A percentile compares a stretch with the other conserved stretches of the same genome.
Evolutionary conservation across 2,888 invertebrate species (phyloP).

Genomic region (Biston stratarius): DNA sequence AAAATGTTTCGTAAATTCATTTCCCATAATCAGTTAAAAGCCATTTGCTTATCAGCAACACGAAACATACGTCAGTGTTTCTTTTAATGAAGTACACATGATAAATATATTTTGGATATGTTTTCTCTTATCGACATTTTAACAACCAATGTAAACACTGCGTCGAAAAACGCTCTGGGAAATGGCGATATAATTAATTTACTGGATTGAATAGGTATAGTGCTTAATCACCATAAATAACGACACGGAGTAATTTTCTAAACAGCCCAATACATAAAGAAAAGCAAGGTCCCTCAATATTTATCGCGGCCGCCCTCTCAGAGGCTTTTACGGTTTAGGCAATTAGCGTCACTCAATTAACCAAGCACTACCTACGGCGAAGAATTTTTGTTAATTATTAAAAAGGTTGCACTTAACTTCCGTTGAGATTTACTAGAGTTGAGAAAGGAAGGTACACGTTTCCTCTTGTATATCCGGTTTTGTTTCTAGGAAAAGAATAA

Average conservation of each 20-base stretch:
- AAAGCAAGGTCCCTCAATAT: slow-evolving; percentile 71
- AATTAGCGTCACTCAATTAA: slow-evolving; percentile 86
- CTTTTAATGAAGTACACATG: slow-evolving; percentile 45
- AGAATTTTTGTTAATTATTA: slow-evolving; percentile 84
- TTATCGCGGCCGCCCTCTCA: slow-evolving; percentile 66
- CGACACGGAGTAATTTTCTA: slow-evolving; percentile 45
- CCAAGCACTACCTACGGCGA: slow-evolving; percentile 65
- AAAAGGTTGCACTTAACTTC: slow-evolving; percentile 82
- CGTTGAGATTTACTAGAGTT: slow-evolving; percentile 52
- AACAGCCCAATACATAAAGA: slow-evolving; percentile 62
- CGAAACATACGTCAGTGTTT: slow-evolving; percentile 47
- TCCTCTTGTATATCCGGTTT: slow-evolving; percentile 17
- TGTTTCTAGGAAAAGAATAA: slow-evolving; percentile 1
- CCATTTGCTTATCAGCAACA: slow-evolving; percentile 55
- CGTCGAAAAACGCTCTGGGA: slow-evolving; percentile 15
- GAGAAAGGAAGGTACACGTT: slow-evolving; percentile 19
- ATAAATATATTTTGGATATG: slow-evolving; percentile 35
- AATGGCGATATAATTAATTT: slow-evolving; percentile 34
- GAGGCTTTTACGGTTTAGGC: slow-evolving; percentile 81
- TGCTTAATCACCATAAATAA: slow-evolving; percentile 44
- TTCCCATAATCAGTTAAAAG: slow-evolving; percentile 52
- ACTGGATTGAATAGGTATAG: slow-evolving; percentile 32
- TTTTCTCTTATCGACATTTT: slow-evolving; percentile 24
- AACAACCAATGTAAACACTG: slow-evolving; percentile 11
- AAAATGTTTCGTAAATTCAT: slow-evolving; percentile 47